Percentiles rank a stretch among this genome's conserved stretches.
These are phyloP conservation scores for Ictalurus punctatus DNA, from an alignment of 2,113 vertebrate genomes.

Conservation along the genomic window DNA sequence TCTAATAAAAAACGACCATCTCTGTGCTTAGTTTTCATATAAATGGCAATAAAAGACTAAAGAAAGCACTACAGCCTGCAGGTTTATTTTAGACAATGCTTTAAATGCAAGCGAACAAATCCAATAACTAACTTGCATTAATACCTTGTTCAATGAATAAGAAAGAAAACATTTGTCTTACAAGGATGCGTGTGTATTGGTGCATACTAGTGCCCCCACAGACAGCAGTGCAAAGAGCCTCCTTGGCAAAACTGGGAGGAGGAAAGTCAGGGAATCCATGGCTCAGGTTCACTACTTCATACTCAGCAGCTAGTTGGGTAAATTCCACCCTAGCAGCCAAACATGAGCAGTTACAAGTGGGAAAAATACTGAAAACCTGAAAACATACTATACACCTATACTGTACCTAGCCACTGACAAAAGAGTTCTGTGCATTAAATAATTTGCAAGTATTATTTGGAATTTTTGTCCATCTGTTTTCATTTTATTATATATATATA, in stretches of 20 bases:
- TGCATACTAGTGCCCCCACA: slow-evolving; percentile 76
- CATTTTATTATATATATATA: too few species aligned
- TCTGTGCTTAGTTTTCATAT: too few species aligned
- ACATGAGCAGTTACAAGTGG: not conserved
- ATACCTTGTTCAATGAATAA: not conserved
- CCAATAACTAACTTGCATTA: too few species aligned
- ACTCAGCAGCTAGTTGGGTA: slow-evolving; percentile 72
- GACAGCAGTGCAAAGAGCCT: slow-evolving; percentile 77
- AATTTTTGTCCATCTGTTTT: too few species aligned
- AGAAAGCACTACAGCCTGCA: too few species aligned
- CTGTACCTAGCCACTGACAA: too few species aligned
- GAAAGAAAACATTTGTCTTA: slow-evolving; percentile 57
- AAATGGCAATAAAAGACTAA: too few species aligned
- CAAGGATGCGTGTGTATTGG: slow-evolving; percentile 91
- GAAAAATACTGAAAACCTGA: not conserved
- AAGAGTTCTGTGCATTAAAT: too few species aligned
- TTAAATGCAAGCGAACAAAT: too few species aligned
- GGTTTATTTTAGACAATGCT: too few species aligned
- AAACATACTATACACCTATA: not conserved
- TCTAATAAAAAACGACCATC: not conserved
- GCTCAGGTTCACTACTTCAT: slow-evolving; percentile 86
- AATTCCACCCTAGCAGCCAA: slow-evolving; percentile 83
- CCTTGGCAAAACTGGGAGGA: slow-evolving; percentile 79
- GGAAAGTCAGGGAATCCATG: slow-evolving; percentile 92
- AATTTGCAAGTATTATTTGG: too few species aligned